A percentile compares a stretch with the other conserved stretches of the same genome.
These are phyloP conservation scores for Gorsachius goisagi DNA, from an alignment of 2,113 vertebrate species.

Conservation along the genomic window DNA sequence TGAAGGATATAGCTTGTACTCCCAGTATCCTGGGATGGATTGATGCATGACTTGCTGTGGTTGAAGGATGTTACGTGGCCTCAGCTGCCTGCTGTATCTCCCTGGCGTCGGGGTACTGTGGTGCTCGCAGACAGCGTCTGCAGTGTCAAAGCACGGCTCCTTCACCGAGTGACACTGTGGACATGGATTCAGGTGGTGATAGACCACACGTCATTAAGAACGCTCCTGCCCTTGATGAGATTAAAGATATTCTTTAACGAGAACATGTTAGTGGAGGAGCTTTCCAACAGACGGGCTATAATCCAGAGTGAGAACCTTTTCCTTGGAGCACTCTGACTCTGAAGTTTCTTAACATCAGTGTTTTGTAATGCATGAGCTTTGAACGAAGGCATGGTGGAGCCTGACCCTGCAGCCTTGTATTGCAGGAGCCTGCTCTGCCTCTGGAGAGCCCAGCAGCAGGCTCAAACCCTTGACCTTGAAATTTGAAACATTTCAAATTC, in stretches of 20 bases:
- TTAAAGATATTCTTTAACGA: not conserved
- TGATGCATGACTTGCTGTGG: not conserved
- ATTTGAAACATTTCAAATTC: not conserved
- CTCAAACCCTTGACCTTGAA: not conserved
- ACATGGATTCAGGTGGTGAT: not conserved
- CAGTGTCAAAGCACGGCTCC: not conserved
- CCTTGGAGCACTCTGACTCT: not conserved
- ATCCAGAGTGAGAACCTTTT: not conserved
- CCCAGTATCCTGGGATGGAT: not conserved
- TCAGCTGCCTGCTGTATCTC: not conserved
- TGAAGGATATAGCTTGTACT: not conserved
- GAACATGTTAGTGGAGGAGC: not conserved
- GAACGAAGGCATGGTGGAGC: not conserved
- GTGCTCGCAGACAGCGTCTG: not conserved
- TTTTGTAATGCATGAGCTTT: not conserved
- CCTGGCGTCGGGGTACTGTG: not conserved
- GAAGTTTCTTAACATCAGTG: not conserved
- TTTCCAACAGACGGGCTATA: not conserved
- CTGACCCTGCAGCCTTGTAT: not conserved
- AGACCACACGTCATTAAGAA: not conserved
- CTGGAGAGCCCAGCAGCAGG: not conserved
- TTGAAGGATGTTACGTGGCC: not conserved
- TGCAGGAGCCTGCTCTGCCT: not conserved
- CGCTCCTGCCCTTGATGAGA: not conserved
- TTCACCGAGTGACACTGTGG: not conserved